Conservation (phyloP, 2,888 invertebrate species). For the Doris montereyensis region DNA sequence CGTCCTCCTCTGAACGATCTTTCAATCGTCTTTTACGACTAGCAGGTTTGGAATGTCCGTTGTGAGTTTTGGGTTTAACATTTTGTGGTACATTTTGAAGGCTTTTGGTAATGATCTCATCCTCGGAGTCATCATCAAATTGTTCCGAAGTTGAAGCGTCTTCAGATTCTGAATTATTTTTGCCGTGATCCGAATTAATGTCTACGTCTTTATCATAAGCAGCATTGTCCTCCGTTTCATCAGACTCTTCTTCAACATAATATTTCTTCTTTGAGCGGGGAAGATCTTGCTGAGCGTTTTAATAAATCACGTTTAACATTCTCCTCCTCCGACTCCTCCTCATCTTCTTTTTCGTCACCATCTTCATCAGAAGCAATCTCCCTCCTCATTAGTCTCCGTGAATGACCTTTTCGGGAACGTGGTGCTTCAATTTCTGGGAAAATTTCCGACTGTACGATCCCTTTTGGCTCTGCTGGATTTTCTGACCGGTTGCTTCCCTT, state of each 20-base stretch:
- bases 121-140: slow-evolving; percentile 38
- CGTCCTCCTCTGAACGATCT: background rate
- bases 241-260: slow-evolving; percentile 30
- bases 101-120: slow-evolving; percentile 22
- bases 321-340: slow-evolving; percentile 43
- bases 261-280: no score
- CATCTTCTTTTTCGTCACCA: no score
- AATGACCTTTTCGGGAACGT: no score
- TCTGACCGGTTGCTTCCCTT: no score
- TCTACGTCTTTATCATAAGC: slow-evolving; percentile 34
- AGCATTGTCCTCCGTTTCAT: slow-evolving; percentile 33
- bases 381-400: no score
- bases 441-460: no score
- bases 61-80: slow-evolving; percentile 33
- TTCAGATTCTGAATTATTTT: slow-evolving; percentile 41
- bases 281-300: no score
- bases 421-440: no score
- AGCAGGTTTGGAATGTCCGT: slow-evolving; percentile 4
- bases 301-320: slow-evolving; percentile 37
- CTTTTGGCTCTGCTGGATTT: no score
- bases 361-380: no score
- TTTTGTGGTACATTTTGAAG: slow-evolving; percentile 31
- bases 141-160: slow-evolving; percentile 32
- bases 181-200: slow-evolving; percentile 47
- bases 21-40: background rate